phyloP scores from a whole-genome alignment of 53 echinoderm and acorn worm genomes.

The Antedon mediterranea region DNA sequence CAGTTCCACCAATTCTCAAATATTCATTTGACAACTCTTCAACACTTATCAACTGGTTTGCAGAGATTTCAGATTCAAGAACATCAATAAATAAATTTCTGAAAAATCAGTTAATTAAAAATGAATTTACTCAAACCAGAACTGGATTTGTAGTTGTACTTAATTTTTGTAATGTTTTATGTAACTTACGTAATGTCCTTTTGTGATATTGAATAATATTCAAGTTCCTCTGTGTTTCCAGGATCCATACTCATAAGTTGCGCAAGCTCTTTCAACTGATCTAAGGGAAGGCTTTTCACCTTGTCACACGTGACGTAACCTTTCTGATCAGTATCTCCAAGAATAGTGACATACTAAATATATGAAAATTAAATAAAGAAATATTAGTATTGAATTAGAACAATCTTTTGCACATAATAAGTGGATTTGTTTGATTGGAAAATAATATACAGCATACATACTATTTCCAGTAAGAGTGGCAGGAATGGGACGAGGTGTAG shows the following conservation, averaged over 20 bases:
- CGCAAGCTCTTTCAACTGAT: constrained; percentile 39
- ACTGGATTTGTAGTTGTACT: too few relatives aligned
- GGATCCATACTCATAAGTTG: constrained; percentile 49
- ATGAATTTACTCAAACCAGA: neutral
- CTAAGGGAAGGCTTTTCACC: constrained; percentile 20
- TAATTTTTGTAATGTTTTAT: too few relatives aligned
- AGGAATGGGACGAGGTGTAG: too few relatives aligned
- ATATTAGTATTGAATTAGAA: neutral
- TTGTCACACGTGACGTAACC: constrained; percentile 30
- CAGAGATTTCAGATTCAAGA: neutral
- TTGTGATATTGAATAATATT: constrained; percentile 37
- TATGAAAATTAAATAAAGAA: neutral
- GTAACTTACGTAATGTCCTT: constrained; percentile 35
- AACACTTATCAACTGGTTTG: neutral
- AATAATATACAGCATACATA: too few relatives aligned
- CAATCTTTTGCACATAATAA: neutral
- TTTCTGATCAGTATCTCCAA: constrained; percentile 22
- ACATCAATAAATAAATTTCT: neutral
- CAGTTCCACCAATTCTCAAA: neutral
- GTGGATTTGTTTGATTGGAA: too few relatives aligned
- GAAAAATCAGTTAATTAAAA: neutral
- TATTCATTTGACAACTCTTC: neutral
- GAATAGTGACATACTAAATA: neutral
- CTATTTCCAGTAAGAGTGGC: too few relatives aligned
- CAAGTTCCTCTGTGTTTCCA: constrained; percentile 58